A percentile compares a stretch with the other conserved stretches of the same genome.
Evolutionary conservation across 2,888 invertebrate species (phyloP).

Genomic region (Amblyteles armatorius): DNA sequence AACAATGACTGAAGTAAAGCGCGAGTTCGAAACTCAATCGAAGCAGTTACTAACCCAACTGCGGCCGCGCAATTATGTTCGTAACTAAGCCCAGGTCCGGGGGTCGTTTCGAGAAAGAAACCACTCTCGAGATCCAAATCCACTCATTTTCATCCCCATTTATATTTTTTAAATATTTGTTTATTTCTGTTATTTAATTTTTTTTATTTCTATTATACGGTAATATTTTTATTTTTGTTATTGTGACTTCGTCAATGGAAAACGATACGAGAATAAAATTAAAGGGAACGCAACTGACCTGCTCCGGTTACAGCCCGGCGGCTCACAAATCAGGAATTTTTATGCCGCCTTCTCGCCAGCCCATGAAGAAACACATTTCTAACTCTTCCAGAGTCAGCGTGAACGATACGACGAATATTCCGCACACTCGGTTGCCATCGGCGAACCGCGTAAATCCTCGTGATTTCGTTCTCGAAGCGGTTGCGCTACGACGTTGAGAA

Average conservation of each 20-base stretch:
- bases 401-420: slow-evolving; percentile 68
- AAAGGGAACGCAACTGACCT: slow-evolving; percentile 52
- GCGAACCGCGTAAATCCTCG: slow-evolving; percentile 59
- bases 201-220: not conserved
- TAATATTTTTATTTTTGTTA: not conserved
- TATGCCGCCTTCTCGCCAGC: slow-evolving; percentile 82
- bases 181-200: slow-evolving; percentile 8
- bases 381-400: slow-evolving; percentile 70
- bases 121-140: no score
- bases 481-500: slow-evolving; percentile 50
- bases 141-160: no score
- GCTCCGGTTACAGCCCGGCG: slow-evolving; percentile 58
- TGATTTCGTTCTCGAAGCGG: slow-evolving; percentile 68
- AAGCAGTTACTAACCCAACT: not conserved
- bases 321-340: slow-evolving; percentile 82
- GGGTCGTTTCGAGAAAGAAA: no score
- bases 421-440: slow-evolving; percentile 70
- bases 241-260: not conserved
- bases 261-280: slow-evolving; percentile 2
- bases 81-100: no score
- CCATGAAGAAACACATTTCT: slow-evolving; percentile 82
- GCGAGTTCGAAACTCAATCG: slow-evolving; percentile 24
- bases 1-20: slow-evolving; percentile 39
- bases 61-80: no score
- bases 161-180: not conserved